Evolutionary conservation across 1,140 invertebrate species (phyloP).

Genomic region (Bacillus rossius): DNA sequence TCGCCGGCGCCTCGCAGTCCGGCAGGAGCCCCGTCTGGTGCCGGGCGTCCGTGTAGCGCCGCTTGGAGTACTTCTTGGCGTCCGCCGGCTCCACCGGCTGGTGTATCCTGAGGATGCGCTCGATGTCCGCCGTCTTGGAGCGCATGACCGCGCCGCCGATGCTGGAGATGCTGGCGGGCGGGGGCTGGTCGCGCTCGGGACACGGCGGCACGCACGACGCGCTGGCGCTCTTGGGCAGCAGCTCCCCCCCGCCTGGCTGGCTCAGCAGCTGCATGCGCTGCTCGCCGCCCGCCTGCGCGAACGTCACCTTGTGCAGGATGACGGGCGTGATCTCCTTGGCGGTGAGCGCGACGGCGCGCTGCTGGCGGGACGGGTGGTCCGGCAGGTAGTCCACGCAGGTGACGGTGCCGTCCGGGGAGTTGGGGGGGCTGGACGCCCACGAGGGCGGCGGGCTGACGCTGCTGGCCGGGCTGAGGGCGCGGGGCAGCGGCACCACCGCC

Average conservation of each 20-base stretch:
- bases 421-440: slow-evolving; percentile 53
- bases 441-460: slow-evolving; percentile 49
- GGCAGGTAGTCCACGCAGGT: slow-evolving; percentile 47
- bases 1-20: slow-evolving; percentile 44
- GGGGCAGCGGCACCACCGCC: no score
- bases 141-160: slow-evolving; percentile 59
- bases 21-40: slow-evolving; percentile 56
- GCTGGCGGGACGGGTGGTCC: slow-evolving; percentile 29
- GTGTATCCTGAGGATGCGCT: slow-evolving; percentile 49
- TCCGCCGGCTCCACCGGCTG: slow-evolving; percentile 16
- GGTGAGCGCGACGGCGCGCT: slow-evolving; percentile 19
- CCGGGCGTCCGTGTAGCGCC: slow-evolving; percentile 54
- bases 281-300: slow-evolving; percentile 47
- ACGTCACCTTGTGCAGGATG: slow-evolving; percentile 51
- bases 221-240: slow-evolving; percentile 25
- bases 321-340: slow-evolving; percentile 23
- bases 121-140: slow-evolving; percentile 62
- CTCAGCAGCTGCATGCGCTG: no score
- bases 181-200: slow-evolving; percentile 40
- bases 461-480: no score
- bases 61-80: slow-evolving; percentile 49
- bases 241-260: no score
- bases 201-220: slow-evolving; percentile 12
- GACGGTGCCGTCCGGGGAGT: slow-evolving; percentile 47
- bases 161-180: slow-evolving; percentile 55